These are phyloP conservation scores for Phthorimaea operculella DNA, from an alignment of 1,140 invertebrate species.

Conservation along the genomic window DNA sequence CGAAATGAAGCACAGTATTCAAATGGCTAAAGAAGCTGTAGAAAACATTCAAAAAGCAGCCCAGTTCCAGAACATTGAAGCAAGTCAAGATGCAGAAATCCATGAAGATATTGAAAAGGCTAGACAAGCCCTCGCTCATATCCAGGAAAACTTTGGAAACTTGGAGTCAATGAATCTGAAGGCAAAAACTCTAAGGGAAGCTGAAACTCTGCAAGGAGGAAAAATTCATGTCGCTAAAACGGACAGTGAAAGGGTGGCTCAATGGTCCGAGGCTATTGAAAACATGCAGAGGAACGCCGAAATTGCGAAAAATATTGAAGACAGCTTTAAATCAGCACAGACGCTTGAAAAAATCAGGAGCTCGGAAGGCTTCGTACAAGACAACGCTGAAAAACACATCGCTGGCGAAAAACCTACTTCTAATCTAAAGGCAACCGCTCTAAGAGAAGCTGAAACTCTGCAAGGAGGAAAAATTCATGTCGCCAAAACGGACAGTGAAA, in stretches of 20 bases:
- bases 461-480: not conserved
- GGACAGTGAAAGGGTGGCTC: constrained; percentile 35
- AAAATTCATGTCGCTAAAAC: constrained; percentile 19
- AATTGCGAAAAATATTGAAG: constrained; percentile 43
- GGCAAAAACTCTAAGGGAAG: constrained; percentile 16
- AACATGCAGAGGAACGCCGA: constrained; percentile 43
- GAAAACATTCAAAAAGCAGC: constrained; percentile 37
- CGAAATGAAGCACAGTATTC: constrained; percentile 45
- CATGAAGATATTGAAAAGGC: constrained; percentile 41
- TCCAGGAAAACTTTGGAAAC: constrained; percentile 39
- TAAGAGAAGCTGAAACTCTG: no score
- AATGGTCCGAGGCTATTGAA: constrained; percentile 45
- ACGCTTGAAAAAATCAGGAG: no score
- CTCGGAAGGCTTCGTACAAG: no score
- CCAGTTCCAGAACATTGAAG: constrained; percentile 17
- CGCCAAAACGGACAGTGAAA: constrained; percentile 30
- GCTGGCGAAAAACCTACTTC: no score
- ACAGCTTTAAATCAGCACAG: constrained; percentile 27
- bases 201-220: constrained; percentile 14
- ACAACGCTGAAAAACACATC: no score
- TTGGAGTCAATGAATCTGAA: constrained; percentile 31
- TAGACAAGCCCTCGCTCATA: constrained; percentile 36
- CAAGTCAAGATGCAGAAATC: constrained; percentile 25
- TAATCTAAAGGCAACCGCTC: no score
- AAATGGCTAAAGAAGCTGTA: constrained; percentile 52